Conservation (phyloP, 2,113 vertebrate genomes). For the Pantherophis guttatus region DNA sequence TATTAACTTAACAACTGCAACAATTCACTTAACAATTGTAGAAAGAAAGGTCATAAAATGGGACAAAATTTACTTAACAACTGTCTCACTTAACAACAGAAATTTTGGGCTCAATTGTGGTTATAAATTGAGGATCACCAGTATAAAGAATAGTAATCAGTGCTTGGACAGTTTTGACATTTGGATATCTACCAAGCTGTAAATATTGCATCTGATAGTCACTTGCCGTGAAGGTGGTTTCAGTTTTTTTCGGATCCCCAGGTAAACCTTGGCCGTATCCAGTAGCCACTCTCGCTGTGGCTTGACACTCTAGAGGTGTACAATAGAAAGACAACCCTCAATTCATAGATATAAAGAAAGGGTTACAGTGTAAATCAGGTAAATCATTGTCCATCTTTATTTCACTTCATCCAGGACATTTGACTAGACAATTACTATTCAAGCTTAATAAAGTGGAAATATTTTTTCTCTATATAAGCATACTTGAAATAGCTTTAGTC, state of each 20-base stretch:
- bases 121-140: not conserved
- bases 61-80: too few relatives aligned
- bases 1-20: too few relatives aligned
- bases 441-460: not conserved
- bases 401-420: not conserved
- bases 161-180: not conserved
- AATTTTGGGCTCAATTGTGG: not conserved
- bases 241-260: slow-evolving; percentile 90
- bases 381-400: not conserved
- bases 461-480: not conserved
- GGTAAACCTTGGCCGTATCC: slow-evolving; percentile 88
- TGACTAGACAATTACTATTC: not conserved
- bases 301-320: slow-evolving; percentile 78
- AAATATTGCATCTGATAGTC: not conserved
- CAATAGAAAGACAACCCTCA: not conserved
- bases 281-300: slow-evolving; percentile 91
- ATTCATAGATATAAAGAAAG: not conserved
- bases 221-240: slow-evolving; percentile 89
- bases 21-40: too few relatives aligned
- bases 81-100: too few relatives aligned
- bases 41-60: too few relatives aligned
- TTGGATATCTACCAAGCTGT: too few relatives aligned
- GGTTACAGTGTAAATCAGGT: not conserved
- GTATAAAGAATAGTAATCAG: not conserved
- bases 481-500: not conserved